Evolutionary conservation across 1,140 invertebrate species (phyloP).

Genomic region (Pantala flavescens): DNA sequence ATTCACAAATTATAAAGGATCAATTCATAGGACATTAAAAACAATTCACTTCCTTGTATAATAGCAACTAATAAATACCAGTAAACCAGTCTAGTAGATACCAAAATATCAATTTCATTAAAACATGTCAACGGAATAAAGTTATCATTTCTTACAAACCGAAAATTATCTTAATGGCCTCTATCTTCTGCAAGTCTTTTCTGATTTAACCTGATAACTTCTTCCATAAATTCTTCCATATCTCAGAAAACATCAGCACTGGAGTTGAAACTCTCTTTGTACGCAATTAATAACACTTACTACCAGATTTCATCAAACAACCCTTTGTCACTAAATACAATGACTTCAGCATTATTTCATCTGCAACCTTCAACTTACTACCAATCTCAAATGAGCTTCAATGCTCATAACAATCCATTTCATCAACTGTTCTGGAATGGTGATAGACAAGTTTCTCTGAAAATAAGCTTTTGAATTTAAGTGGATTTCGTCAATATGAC

Average conservation of each 20-base stretch:
- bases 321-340: not conserved
- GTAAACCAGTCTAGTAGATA: not conserved
- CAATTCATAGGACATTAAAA: not conserved
- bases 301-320: not conserved
- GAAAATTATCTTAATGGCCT: not conserved
- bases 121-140: not conserved
- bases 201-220: not conserved
- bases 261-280: not conserved
- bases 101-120: not conserved
- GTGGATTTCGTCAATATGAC: not conserved
- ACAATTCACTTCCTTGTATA: not conserved
- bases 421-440: not conserved
- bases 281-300: not conserved
- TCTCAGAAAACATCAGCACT: not conserved
- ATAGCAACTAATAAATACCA: not conserved
- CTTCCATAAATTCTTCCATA: not conserved
- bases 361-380: not conserved
- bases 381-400: not conserved
- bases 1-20: not conserved
- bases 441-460: not conserved
- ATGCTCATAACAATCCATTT: not conserved
- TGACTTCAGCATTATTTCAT: not conserved
- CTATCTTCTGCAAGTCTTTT: not conserved
- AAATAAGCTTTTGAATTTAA: not conserved
- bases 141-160: not conserved